A percentile compares a stretch with the other conserved stretches of the same genome.
phyloP scores from a whole-genome alignment of 2,888 invertebrate species.

The Plemyria rubiginata region DNA sequence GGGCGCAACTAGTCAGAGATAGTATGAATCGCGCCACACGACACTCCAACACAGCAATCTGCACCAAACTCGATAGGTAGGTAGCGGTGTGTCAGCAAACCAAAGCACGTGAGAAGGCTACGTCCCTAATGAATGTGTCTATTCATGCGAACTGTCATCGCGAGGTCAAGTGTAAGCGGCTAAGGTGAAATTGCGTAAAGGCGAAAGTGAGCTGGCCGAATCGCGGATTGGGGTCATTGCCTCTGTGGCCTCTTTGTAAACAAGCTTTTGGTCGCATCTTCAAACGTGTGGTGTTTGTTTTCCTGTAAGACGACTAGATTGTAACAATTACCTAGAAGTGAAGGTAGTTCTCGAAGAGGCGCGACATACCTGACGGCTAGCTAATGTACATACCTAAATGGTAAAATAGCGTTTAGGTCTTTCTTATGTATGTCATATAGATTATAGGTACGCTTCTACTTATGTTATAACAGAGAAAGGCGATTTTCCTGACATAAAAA shows the following conservation, averaged over 20 bases:
- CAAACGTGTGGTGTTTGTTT: neutral
- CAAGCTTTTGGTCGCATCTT: constrained; percentile 8
- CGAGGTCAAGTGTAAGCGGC: constrained; percentile 82
- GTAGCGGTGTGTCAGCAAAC: constrained; percentile 8
- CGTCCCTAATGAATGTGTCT: constrained; percentile 43
- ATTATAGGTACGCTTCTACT: too few species aligned
- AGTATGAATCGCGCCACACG: too few species aligned
- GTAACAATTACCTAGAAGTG: too few species aligned
- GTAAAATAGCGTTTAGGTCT: too few species aligned
- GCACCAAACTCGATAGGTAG: neutral
- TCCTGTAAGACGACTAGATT: neutral
- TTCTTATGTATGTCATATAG: too few species aligned
- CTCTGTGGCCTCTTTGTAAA: constrained; percentile 60
- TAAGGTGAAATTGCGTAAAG: constrained; percentile 80
- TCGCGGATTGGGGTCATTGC: constrained; percentile 81
- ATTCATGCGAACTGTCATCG: constrained; percentile 52
- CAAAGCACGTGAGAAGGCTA: constrained; percentile 31
- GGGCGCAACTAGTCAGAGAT: too few species aligned
- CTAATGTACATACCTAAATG: too few species aligned
- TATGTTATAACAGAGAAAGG: too few species aligned
- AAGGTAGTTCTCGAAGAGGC: too few species aligned
- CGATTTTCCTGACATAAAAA: too few species aligned
- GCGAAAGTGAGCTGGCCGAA: constrained; percentile 79
- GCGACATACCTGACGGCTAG: too few species aligned
- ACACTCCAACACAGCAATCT: too few species aligned